These are phyloP conservation scores for Oligia latruncula DNA, from an alignment of 2,888 invertebrate species.

Conservation along the genomic window DNA sequence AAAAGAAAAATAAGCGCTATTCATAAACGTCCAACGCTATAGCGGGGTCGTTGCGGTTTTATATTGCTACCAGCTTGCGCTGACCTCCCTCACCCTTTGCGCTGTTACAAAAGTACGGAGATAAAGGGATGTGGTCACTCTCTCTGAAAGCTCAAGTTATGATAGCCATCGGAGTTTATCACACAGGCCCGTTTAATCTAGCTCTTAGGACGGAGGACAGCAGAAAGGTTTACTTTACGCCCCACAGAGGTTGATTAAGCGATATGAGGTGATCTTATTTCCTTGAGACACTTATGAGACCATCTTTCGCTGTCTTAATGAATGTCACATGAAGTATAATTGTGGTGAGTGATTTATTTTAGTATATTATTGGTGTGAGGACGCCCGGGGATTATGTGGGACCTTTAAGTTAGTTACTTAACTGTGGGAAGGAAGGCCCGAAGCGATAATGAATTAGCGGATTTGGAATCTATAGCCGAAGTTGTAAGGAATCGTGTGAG, in stretches of 20 bases:
- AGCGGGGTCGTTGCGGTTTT: conserved; percentile 82
- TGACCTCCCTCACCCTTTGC: conserved; percentile 69
- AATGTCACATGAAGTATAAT: conserved; percentile 74
- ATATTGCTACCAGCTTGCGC: conserved; percentile 76
- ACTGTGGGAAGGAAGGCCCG: conserved; percentile 54
- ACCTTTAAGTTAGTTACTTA: conserved; percentile 57
- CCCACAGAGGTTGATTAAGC: conserved; percentile 81
- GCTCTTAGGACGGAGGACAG: conserved; percentile 82
- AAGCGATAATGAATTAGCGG: conserved; percentile 63
- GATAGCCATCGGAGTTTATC: conserved; percentile 82
- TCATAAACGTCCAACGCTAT: conserved; percentile 87
- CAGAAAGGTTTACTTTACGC: conserved; percentile 79
- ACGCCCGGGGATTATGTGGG: conserved; percentile 34
- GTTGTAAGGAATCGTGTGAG: conserved; percentile 50
- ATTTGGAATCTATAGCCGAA: conserved; percentile 63
- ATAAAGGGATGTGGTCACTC: conserved; percentile 42
- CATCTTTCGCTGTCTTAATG: conserved; percentile 74
- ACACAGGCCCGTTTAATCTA: conserved; percentile 86
- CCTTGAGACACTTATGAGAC: conserved; percentile 77
- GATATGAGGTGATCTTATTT: conserved; percentile 82
- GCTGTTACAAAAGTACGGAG: conserved; percentile 12
- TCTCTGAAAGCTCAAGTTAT: conserved; percentile 67
- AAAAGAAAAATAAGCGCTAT: conserved; percentile 90
- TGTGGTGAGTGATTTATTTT: conserved; percentile 67
- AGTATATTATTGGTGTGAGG: conserved; percentile 56